A percentile compares a stretch with the other conserved stretches of the same genome.
These are phyloP conservation scores for Zapornia atra DNA, from an alignment of 2,113 vertebrate genomes.

Conservation along the genomic window DNA sequence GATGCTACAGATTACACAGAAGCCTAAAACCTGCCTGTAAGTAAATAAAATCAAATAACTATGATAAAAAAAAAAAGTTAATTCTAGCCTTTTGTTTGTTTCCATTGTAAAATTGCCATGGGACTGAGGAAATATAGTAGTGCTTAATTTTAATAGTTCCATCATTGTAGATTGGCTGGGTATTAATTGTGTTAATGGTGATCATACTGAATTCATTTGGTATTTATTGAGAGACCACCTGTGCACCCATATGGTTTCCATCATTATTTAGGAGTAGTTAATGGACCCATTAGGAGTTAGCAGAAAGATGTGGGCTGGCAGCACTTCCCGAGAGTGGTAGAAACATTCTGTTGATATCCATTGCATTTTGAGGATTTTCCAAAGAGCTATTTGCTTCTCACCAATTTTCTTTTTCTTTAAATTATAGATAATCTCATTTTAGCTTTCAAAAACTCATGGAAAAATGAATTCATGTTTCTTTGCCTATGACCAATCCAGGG, in stretches of 20 bases:
- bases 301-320: conserved; percentile 68
- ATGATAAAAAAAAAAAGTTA: conserved; percentile 60
- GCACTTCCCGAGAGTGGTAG: conserved; percentile 14
- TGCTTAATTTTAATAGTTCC: conserved; percentile 72
- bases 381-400: conserved; percentile 43
- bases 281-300: conserved; percentile 75
- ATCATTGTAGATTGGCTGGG: conserved; percentile 72
- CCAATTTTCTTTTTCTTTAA: conserved; percentile 27
- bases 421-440: neutral
- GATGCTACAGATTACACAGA: neutral
- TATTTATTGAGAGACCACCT: conserved; percentile 78
- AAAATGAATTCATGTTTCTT: neutral
- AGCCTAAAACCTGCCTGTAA: neutral
- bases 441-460: neutral
- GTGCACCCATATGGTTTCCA: conserved; percentile 78
- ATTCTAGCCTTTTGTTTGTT: conserved; percentile 69
- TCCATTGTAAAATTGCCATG: conserved; percentile 67
- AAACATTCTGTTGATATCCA: conserved; percentile 56
- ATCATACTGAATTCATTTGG: conserved; percentile 79
- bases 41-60: conserved; percentile 70
- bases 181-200: conserved; percentile 80
- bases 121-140: conserved; percentile 62
- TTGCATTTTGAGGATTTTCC: conserved; percentile 29
- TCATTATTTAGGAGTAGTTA: conserved; percentile 78
- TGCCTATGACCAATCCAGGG: neutral